Evolutionary conservation across 92 coral and sea anemone genomes (phyloP).

Genomic region (Parazoanthus swiftii): DNA sequence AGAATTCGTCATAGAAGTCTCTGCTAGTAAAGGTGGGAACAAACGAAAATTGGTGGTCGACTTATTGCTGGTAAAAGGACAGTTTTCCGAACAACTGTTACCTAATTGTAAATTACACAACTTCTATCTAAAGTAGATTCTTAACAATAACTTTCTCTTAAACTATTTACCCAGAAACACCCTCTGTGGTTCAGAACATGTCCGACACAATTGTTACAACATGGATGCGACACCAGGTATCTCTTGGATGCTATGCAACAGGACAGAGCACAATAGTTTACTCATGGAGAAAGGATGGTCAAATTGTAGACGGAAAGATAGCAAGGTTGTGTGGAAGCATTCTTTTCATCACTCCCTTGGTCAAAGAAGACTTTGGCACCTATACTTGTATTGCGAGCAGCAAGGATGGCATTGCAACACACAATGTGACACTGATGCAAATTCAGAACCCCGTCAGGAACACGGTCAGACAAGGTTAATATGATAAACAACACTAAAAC

Average conservation of each 20-base stretch:
- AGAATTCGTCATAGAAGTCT: too few species aligned
- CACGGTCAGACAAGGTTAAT: background rate
- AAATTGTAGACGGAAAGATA: background rate
- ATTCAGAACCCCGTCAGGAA: background rate
- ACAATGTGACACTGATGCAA: background rate
- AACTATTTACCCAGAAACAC: background rate
- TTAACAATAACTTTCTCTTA: background rate
- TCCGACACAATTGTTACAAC: background rate
- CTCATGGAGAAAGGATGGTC: background rate
- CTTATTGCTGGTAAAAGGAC: too few species aligned
- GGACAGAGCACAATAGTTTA: background rate
- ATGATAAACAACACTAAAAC: background rate
- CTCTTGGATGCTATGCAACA: constrained; percentile 9
- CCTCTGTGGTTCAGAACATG: background rate
- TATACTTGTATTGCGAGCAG: background rate
- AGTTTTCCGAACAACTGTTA: too few species aligned
- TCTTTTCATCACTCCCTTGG: background rate
- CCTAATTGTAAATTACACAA: too few species aligned
- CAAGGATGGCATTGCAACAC: background rate
- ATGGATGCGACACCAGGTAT: background rate
- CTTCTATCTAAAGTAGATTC: too few species aligned
- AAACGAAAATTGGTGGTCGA: too few species aligned
- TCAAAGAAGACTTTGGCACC: background rate
- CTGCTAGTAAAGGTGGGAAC: too few species aligned
- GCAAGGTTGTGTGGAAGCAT: background rate